Conservation (phyloP, 2,797 vertebrate genomes). For the Babyrousa celebensis region DNA sequence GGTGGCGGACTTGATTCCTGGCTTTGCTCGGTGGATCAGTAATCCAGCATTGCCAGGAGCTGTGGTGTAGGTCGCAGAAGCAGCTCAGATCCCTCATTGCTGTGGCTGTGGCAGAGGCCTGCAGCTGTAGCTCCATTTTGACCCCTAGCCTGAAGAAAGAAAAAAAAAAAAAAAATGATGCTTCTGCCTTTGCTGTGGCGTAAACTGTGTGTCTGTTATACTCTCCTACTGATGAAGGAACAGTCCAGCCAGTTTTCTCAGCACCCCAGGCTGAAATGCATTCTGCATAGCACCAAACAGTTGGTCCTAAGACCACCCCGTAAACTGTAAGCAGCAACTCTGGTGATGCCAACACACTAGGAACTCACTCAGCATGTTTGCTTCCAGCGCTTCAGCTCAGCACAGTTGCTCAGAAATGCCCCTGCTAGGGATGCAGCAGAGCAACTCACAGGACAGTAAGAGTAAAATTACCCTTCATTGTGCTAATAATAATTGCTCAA, state of each 20-base stretch:
- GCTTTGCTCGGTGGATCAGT: no score
- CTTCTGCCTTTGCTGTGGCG: neutral
- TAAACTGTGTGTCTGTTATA: neutral
- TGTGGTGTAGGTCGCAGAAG: no score
- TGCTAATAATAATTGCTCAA: neutral
- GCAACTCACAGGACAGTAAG: neutral
- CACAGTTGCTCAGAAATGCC: neutral
- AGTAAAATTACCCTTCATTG: neutral
- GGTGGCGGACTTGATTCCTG: no score
- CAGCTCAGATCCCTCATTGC: no score
- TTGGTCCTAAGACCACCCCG: neutral
- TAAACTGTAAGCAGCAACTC: neutral
- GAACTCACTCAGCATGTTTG: neutral
- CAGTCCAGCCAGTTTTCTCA: neutral
- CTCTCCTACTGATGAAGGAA: neutral
- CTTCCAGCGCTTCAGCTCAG: neutral
- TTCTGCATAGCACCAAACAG: neutral
- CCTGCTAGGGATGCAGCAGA: neutral
- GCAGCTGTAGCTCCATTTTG: no score
- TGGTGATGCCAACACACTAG: neutral
- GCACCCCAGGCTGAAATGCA: neutral
- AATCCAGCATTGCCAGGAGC: no score
- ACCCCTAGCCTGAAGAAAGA: no score
- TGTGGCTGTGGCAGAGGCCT: no score
- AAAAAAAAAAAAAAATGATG: neutral